Conservation (phyloP, 2,797 vertebrate genomes). For the Dallia pectoralis region DNA sequence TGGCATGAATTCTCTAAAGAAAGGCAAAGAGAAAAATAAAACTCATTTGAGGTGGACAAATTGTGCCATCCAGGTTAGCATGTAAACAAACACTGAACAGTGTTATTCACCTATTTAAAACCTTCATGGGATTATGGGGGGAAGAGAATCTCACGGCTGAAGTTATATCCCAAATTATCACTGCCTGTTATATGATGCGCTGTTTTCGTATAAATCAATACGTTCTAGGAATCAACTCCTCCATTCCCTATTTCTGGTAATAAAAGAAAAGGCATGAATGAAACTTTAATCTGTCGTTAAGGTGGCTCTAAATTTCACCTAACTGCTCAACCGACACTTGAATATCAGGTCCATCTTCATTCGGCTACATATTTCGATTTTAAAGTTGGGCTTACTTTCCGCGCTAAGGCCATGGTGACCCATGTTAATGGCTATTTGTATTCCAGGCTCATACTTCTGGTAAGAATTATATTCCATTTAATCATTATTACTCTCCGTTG, state of each 20-base stretch:
- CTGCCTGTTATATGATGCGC: conserved; percentile 71
- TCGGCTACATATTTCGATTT: conserved; percentile 56
- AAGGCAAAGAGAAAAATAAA: conserved; percentile 21
- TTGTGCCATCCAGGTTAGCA: conserved; percentile 39
- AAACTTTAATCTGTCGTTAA: conserved; percentile 64
- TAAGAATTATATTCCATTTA: conserved; percentile 59
- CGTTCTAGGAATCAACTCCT: conserved; percentile 61
- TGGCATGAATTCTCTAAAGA: conserved; percentile 1
- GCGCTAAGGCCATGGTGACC: conserved; percentile 54
- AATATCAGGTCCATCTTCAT: conserved; percentile 66
- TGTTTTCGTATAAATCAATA: conserved; percentile 75
- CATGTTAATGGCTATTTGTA: conserved; percentile 63
- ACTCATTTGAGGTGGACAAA: not conserved
- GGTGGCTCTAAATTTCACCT: conserved; percentile 63
- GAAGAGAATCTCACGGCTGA: conserved; percentile 64
- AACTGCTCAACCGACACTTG: conserved; percentile 71
- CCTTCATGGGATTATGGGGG: conserved; percentile 58
- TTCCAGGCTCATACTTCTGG: conserved; percentile 50
- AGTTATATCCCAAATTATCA: conserved; percentile 69
- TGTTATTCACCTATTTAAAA: conserved; percentile 64
- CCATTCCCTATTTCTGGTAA: conserved; percentile 70
- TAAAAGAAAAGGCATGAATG: conserved; percentile 64
- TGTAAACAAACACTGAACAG: conserved; percentile 59
- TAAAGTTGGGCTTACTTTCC: conserved; percentile 51
- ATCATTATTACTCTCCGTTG: conserved; percentile 49